phyloP scores from a whole-genome alignment of 2,888 invertebrate genomes.

The Sminthurides aquaticus region DNA sequence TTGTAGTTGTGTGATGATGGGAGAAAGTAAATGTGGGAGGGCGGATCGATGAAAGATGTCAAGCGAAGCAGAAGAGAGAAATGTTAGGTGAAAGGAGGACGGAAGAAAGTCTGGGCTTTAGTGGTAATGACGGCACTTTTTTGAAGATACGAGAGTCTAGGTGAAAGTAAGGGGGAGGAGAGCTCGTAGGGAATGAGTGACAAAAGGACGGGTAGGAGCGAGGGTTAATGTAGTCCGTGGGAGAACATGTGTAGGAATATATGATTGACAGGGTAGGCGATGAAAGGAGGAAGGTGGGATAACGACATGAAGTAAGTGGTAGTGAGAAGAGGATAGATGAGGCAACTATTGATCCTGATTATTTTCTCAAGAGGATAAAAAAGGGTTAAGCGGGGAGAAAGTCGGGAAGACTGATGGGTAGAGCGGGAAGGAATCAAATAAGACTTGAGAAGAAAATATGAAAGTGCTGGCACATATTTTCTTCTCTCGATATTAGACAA shows the following conservation, averaged over 20 bases:
- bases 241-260: background rate
- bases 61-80: background rate
- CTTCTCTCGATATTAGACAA: too few relatives aligned
- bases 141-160: background rate
- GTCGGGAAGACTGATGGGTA: background rate
- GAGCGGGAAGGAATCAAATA: background rate
- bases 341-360: too few relatives aligned
- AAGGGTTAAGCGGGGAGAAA: too few relatives aligned
- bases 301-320: too few relatives aligned
- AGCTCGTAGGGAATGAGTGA: background rate
- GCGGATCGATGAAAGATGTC: background rate
- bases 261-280: background rate
- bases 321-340: too few relatives aligned
- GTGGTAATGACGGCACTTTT: background rate
- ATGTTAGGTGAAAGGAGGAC: background rate
- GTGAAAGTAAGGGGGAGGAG: background rate
- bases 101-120: background rate
- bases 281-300: background rate
- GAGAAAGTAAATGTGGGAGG: too few relatives aligned
- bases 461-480: background rate
- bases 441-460: background rate
- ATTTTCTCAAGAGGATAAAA: too few relatives aligned
- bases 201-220: conserved; percentile 9
- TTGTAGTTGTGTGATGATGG: too few relatives aligned
- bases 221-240: background rate